Percentiles rank a stretch among this genome's conserved stretches.
phyloP scores from a whole-genome alignment of 2,797 vertebrate genomes.

The Semaprochilodus insignis region DNA sequence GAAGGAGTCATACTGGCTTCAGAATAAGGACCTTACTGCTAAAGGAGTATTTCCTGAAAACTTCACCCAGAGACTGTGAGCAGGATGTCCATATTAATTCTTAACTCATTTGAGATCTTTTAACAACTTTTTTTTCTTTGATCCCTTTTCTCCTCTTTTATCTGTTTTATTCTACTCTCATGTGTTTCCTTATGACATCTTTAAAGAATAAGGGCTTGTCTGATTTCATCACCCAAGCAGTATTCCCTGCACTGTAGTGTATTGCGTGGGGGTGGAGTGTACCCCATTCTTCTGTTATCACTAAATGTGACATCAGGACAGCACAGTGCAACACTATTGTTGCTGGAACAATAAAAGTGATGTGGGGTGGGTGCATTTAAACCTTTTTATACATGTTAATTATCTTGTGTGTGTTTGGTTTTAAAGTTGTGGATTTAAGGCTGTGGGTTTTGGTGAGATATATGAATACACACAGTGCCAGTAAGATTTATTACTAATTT shows the following conservation, averaged over 20 bases:
- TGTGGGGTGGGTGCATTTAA: neutral
- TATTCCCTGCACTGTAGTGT: neutral
- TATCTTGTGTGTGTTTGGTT: neutral
- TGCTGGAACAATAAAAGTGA: neutral
- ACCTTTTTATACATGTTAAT: neutral
- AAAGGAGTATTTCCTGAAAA: conserved; percentile 97
- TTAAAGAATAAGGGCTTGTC: neutral
- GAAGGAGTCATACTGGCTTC: conserved; percentile 90
- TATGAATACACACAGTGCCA: conserved; percentile 3
- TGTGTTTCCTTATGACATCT: neutral
- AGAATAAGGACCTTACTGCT: conserved; percentile 86
- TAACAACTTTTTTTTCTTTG: conserved; percentile 2
- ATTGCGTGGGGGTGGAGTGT: conserved; percentile 1
- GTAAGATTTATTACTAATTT: neutral
- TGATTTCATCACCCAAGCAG: neutral
- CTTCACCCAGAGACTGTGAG: conserved; percentile 92
- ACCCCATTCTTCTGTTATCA: conserved; percentile 1
- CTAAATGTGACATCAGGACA: neutral
- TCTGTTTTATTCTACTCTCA: neutral
- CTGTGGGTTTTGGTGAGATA: neutral
- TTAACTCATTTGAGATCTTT: neutral
- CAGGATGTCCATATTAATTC: conserved; percentile 39
- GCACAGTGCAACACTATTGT: neutral
- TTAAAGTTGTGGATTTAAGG: conserved; percentile 9
- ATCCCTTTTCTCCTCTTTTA: conserved; percentile 1